Base-by-base conservation (phyloP, 2,888 invertebrate species). In the Antheraea yamamai region DNA sequence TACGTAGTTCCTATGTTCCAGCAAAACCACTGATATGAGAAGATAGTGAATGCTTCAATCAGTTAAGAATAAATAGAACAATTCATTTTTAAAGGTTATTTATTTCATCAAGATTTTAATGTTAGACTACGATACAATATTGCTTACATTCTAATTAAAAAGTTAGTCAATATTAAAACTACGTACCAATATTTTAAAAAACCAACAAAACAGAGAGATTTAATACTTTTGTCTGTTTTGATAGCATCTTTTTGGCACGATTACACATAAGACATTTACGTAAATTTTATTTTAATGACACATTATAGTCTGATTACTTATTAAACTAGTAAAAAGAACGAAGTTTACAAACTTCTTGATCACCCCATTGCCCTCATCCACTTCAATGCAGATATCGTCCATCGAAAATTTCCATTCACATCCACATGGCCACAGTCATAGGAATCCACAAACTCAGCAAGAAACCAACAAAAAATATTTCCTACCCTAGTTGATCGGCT, bases 31-130 rank as follows among this genome's bases (percentile, higher is more conserved):
- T 47, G 12, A 12, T 47, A 47, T 12, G 47, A 47, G 47, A 47
- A 47, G 47, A 47, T 10, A 47, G 47, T 47, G 1, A 47, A 6
- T 6, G 58, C 1, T 39, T 39, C 35, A 39, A 7, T 39, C 35
- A 39, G 23, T 8, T 61, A 12, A 20, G 3, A 61, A 12, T 10
- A 35, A 73, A 61, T 61, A 20, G 51, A 73, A 73, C 23, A 66
- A 6, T 66, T 73, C 64, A n/a, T 66, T 73, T 61, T 58, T 4
- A 74, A 71, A 74, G 20, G 58, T 61, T 74, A 58, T 74, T 71
- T 74, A 47, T 39, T 74, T 71, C 23, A 52, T 39, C 26, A 39
- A 71, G 74, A 58, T 35, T 58, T 35, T 7, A 6, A 23, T 74
- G 55, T 23, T 47, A 74, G 23, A 71, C 16, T n/a, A 55, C 58